A percentile compares a stretch with the other conserved stretches of the same genome.
Conservation (phyloP, 64 coral and sea anemone species). For the Pocillopora damicornis region DNA sequence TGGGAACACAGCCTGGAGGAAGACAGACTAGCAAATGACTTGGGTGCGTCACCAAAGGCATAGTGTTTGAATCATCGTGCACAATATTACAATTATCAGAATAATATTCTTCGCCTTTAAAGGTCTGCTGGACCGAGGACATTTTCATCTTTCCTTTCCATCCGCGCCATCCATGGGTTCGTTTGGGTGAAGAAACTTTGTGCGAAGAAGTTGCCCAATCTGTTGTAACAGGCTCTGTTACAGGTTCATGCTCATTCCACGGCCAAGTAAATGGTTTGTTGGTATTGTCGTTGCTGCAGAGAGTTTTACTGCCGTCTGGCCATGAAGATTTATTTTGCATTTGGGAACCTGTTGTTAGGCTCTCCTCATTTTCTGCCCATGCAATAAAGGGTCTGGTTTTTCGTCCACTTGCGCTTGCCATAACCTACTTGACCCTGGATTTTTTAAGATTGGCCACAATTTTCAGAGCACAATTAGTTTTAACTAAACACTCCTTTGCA, state of each 20-base stretch:
- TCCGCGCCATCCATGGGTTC: background rate
- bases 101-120: background rate
- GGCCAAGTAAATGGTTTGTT: background rate
- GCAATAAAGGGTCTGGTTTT: background rate
- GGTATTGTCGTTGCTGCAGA: background rate
- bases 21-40: background rate
- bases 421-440: background rate
- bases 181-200: background rate
- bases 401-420: background rate
- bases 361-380: background rate
- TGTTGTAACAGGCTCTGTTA: background rate
- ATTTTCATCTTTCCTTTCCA: background rate
- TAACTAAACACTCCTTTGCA: too few relatives aligned
- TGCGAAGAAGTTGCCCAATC: background rate
- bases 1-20: constrained; percentile 12
- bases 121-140: background rate
- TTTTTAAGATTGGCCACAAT: too few relatives aligned
- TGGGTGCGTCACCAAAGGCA: background rate
- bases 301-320: background rate
- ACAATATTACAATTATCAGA: background rate
- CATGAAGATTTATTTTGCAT: too few relatives aligned
- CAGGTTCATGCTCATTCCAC: background rate
- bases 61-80: background rate
- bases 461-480: too few relatives aligned
- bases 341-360: background rate